A percentile compares a stretch with the other conserved stretches of the same genome.
These are phyloP conservation scores for Leptura quadrifasciata DNA, from an alignment of 2,888 invertebrate genomes.

Conservation along the genomic window DNA sequence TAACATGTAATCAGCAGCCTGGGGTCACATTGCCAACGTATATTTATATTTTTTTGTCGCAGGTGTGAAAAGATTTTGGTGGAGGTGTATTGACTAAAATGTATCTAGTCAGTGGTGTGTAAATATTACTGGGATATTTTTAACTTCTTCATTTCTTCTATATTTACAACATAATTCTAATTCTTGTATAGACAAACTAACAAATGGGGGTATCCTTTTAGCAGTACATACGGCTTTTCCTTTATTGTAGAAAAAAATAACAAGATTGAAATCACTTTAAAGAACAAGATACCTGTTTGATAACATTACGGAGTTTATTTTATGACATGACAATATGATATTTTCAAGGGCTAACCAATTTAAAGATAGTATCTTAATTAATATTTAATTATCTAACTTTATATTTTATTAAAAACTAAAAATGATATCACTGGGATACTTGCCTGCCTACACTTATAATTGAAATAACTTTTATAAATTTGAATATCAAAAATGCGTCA, in stretches of 20 bases:
- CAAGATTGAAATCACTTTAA: not conserved
- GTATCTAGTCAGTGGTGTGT: not conserved
- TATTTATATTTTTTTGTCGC: conserved; percentile 8
- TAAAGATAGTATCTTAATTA: not conserved
- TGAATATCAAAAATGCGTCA: not conserved
- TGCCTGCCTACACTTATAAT: not conserved
- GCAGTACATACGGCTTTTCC: not conserved
- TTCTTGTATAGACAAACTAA: not conserved
- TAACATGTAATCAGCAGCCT: conserved; percentile 61
- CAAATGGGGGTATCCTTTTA: not conserved
- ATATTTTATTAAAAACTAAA: not conserved
- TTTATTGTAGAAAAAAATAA: not conserved
- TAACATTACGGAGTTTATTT: not conserved
- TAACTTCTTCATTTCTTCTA: not conserved
- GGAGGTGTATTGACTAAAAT: conserved; percentile 24
- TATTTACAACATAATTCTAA: not conserved
- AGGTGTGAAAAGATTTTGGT: conserved; percentile 7
- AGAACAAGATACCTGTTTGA: not conserved
- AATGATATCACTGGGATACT: not conserved
- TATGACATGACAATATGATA: not conserved
- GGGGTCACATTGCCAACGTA: conserved; percentile 67
- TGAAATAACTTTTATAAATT: not conserved
- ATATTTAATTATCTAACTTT: no score
- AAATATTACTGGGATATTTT: not conserved
- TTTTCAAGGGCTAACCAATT: not conserved